Percentiles rank a stretch among this genome's conserved stretches.
Conservation (phyloP, 2,113 vertebrate species). For the Malurus elegans region DNA sequence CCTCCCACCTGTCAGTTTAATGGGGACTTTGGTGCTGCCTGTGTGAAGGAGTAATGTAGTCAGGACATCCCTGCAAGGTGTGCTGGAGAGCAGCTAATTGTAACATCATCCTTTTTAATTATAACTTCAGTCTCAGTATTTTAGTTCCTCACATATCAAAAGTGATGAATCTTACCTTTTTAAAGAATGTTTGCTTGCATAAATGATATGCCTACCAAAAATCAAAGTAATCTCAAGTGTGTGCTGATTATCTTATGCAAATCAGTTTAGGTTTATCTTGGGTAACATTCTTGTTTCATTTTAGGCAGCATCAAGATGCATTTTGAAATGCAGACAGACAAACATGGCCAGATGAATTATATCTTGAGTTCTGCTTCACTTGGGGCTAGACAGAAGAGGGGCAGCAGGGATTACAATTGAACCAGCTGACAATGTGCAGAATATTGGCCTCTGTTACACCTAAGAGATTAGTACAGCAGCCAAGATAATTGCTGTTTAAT, state of each 20-base stretch:
- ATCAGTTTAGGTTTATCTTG: neutral
- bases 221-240: constrained; percentile 13
- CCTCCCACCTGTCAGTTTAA: accelerated
- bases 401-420: neutral
- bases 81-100: neutral
- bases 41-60: neutral
- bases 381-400: neutral
- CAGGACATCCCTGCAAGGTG: accelerated
- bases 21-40: neutral
- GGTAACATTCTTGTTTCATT: neutral
- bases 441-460: neutral
- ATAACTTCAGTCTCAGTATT: neutral
- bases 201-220: neutral
- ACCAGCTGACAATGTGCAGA: neutral
- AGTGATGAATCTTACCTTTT: neutral
- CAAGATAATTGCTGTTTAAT: constrained; percentile 2
- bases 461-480: neutral
- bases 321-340: constrained; percentile 12
- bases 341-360: neutral
- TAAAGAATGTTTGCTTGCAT: neutral
- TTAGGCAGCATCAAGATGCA: neutral
- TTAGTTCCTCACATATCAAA: neutral
- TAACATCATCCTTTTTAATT: neutral
- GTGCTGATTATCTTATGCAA: constrained; percentile 33
- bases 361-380: neutral